phyloP scores from a whole-genome alignment of 2,113 vertebrate species.

The Symphodus melops region DNA sequence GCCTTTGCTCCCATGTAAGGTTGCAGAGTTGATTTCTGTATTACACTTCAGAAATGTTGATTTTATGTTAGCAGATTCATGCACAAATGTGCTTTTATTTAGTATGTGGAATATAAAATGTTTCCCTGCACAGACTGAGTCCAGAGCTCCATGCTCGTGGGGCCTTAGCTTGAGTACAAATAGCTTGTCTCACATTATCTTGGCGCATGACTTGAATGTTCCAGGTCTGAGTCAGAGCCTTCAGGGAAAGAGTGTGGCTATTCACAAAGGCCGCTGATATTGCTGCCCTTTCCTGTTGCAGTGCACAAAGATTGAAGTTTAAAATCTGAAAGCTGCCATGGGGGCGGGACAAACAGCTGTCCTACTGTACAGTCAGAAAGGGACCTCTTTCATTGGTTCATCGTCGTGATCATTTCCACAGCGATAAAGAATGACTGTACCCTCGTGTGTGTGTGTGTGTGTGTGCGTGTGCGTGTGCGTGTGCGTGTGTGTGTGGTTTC shows the following conservation, averaged over 20 bases:
- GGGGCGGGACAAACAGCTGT: not conserved
- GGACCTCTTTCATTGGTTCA: not conserved
- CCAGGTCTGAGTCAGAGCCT: conserved; percentile 46
- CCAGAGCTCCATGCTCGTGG: conserved; percentile 15
- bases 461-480: too few species aligned
- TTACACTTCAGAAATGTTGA: not conserved
- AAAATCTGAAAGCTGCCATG: not conserved
- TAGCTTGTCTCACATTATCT: conserved; percentile 28
- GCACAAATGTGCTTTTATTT: not conserved
- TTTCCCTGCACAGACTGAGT: not conserved
- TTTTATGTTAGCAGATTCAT: not conserved
- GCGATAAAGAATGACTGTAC: not conserved
- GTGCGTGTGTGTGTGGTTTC: too few species aligned
- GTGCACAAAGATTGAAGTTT: not conserved
- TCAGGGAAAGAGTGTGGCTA: conserved; percentile 20
- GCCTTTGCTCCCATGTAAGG: not conserved
- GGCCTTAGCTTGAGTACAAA: conserved; percentile 12
- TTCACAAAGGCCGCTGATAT: conserved; percentile 6
- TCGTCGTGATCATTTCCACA: not conserved
- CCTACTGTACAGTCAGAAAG: not conserved
- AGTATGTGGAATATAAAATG: not conserved
- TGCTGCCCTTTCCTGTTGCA: conserved; percentile 12
- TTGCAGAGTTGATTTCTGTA: not conserved
- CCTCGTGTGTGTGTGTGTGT: too few species aligned
- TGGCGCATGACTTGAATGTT: conserved; percentile 31